These are phyloP conservation scores for Phragmatobia fuliginosa DNA, from an alignment of 2,888 invertebrate genomes.

Conservation along the genomic window DNA sequence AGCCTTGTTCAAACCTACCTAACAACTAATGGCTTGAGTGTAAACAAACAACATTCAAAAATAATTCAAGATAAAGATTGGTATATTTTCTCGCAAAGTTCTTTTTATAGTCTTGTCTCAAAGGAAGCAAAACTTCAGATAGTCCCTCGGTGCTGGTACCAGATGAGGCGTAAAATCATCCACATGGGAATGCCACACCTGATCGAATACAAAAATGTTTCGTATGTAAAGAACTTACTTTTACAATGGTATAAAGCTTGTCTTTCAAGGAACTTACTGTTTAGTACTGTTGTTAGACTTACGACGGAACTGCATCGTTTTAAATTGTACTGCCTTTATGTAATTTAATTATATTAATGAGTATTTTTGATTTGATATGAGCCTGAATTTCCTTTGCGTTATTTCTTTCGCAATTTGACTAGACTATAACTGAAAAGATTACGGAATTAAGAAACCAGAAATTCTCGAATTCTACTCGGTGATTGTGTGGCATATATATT, in stretches of 20 bases:
- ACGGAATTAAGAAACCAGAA: not conserved
- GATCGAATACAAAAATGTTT: conserved; percentile 47
- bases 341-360: not conserved
- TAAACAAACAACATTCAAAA: conserved; percentile 20
- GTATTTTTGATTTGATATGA: not conserved
- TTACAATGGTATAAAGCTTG: conserved; percentile 30
- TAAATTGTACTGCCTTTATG: not conserved
- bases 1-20: not conserved
- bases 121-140: conserved; percentile 36
- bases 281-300: conserved; percentile 16
- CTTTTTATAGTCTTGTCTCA: conserved; percentile 33
- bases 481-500: not conserved
- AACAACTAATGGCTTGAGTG: not conserved
- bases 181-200: conserved; percentile 46
- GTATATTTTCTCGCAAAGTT: conserved; percentile 22
- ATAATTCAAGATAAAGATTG: conserved; percentile 17
- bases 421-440: not conserved
- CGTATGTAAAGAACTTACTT: conserved; percentile 41
- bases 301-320: not conserved
- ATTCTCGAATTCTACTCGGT: not conserved
- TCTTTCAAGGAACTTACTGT: conserved; percentile 24
- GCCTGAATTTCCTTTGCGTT: not conserved
- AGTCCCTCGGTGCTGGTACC: conserved; percentile 38
- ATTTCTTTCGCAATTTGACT: not conserved
- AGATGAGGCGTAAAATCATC: conserved; percentile 51